Conservation (phyloP, 2,113 vertebrate genomes). For the Petaurus breviceps region DNA sequence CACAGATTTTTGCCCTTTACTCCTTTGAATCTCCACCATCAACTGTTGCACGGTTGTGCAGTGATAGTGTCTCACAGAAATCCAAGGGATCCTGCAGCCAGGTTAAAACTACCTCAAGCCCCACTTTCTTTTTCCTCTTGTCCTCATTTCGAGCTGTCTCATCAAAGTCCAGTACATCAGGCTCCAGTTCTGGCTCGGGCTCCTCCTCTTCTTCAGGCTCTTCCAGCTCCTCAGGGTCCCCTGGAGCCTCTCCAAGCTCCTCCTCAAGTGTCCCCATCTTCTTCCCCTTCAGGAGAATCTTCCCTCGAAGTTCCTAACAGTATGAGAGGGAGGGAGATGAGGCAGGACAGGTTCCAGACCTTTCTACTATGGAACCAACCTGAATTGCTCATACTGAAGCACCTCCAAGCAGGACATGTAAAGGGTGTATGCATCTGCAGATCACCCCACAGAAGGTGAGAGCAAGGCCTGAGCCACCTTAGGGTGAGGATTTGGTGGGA, state of each 20-base stretch:
- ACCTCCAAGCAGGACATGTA: conserved; percentile 23
- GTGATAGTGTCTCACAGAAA: background rate
- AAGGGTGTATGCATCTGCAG: background rate
- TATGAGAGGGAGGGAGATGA: conserved; percentile 23
- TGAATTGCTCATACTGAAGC: background rate
- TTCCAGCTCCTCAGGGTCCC: conserved; percentile 85
- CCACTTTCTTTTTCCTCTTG: conserved; percentile 85
- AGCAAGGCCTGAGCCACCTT: background rate
- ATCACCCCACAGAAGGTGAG: background rate
- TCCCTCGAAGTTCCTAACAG: conserved; percentile 89
- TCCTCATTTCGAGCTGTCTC: conserved; percentile 73
- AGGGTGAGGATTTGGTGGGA: conserved; percentile 15
- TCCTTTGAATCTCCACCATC: background rate
- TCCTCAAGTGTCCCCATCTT: conserved; percentile 87
- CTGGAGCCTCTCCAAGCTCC: conserved; percentile 80
- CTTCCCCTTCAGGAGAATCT: conserved; percentile 95
- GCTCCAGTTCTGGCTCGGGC: conserved; percentile 42
- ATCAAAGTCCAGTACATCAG: conserved; percentile 28
- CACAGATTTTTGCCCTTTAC: background rate
- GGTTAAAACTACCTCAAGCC: accelerated
- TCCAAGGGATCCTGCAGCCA: background rate
- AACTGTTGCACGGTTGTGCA: background rate
- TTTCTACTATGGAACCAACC: background rate
- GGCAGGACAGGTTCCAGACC: background rate
- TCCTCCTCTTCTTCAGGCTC: conserved; percentile 83